phyloP scores from a whole-genome alignment of 2,113 vertebrate species.

The Mesitornis unicolor region DNA sequence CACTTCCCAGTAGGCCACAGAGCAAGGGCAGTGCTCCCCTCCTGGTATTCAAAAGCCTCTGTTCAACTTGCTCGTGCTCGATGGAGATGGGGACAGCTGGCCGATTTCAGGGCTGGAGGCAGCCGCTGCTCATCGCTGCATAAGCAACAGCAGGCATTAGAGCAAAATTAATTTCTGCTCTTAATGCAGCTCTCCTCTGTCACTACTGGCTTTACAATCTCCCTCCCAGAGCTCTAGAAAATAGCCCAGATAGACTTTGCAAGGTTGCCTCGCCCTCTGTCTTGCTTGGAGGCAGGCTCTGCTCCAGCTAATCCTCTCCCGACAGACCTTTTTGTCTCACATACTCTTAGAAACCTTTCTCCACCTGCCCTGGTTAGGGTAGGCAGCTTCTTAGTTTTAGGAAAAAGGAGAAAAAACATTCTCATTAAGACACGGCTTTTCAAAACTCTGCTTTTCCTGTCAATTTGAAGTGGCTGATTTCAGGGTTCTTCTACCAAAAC shows the following conservation, averaged over 20 bases:
- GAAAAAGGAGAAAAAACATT: background rate
- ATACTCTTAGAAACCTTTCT: background rate
- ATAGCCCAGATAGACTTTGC: conserved; percentile 16
- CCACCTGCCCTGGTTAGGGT: background rate
- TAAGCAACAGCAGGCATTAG: background rate
- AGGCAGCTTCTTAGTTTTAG: background rate
- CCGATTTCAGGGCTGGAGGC: background rate
- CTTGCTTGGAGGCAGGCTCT: background rate
- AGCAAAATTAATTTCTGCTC: conserved; percentile 14
- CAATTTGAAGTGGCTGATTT: background rate
- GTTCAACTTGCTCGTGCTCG: background rate
- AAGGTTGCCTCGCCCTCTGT: conserved; percentile 5
- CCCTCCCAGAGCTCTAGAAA: background rate
- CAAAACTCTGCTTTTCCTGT: background rate
- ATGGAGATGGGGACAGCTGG: background rate
- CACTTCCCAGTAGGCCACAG: conserved; percentile 27
- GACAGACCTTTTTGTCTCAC: conserved; percentile 5
- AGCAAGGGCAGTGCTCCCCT: background rate
- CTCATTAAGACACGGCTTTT: background rate
- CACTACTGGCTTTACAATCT: background rate
- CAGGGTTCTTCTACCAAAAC: background rate
- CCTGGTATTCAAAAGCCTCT: background rate
- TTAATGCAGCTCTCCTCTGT: background rate
- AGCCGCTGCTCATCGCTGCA: fast-evolving
- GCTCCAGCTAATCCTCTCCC: conserved; percentile 18